These are phyloP conservation scores for Carassius gibelio DNA, from an alignment of 2,113 vertebrate species.

Conservation along the genomic window DNA sequence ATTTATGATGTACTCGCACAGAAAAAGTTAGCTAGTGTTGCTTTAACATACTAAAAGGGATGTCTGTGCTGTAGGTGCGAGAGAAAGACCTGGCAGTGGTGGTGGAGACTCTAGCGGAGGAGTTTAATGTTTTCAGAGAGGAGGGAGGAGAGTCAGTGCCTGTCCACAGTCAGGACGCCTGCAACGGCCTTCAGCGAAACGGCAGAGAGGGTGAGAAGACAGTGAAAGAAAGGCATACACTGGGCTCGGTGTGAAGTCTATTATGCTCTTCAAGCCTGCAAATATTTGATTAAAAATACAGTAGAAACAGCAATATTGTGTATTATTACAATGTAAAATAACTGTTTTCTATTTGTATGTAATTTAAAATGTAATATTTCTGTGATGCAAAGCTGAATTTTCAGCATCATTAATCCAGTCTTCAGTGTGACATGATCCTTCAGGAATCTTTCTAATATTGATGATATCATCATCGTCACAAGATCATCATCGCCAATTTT, in stretches of 20 bases:
- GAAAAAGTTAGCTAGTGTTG: too few species aligned
- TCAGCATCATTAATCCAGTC: not conserved
- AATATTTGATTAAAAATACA: not conserved
- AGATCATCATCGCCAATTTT: too few species aligned
- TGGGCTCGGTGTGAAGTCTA: not conserved
- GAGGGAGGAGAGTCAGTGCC: slow-evolving; percentile 84
- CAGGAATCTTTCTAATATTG: too few species aligned
- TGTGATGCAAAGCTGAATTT: not conserved
- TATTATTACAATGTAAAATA: not conserved
- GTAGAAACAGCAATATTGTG: too few species aligned
- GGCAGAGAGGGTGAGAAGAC: slow-evolving; percentile 70
- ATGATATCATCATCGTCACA: too few species aligned
- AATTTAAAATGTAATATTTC: too few species aligned
- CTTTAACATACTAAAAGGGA: not conserved
- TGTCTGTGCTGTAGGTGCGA: slow-evolving; percentile 77
- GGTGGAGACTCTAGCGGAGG: slow-evolving; percentile 85
- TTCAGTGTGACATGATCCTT: too few species aligned
- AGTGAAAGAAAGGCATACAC: not conserved
- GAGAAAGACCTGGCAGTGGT: slow-evolving; percentile 91
- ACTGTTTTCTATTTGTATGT: not conserved
- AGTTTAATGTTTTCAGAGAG: slow-evolving; percentile 92
- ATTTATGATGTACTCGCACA: too few species aligned
- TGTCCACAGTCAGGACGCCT: slow-evolving; percentile 73
- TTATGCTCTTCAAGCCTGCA: not conserved
- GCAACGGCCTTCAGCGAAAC: slow-evolving; percentile 82